phyloP scores from a whole-genome alignment of 1,140 invertebrate species.

The Fopius arisanus region DNA sequence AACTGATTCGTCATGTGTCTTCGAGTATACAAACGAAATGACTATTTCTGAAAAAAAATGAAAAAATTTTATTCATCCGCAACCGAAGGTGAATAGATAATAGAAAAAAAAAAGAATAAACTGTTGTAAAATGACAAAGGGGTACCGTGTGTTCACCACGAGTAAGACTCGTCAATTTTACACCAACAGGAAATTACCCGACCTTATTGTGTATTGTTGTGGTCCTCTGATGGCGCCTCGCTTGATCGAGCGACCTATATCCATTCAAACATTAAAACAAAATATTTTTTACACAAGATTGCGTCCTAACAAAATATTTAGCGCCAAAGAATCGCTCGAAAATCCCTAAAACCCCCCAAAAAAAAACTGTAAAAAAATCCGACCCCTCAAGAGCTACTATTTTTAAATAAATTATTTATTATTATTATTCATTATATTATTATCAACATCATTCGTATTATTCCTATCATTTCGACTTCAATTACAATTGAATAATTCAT shows the following conservation, averaged over 20 bases:
- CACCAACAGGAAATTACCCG: conserved; percentile 39
- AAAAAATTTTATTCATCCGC: background rate
- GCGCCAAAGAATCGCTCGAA: too few species aligned
- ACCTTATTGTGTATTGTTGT: conserved; percentile 40
- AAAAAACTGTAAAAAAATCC: too few species aligned
- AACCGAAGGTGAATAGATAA: background rate
- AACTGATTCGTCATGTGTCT: conserved; percentile 19
- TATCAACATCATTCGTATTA: too few species aligned
- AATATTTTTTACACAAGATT: background rate
- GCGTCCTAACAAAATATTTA: too few species aligned
- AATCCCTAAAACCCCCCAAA: too few species aligned
- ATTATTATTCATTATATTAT: too few species aligned
- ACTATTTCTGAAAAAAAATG: background rate
- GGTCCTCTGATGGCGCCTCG: conserved; percentile 28
- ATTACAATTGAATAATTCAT: too few species aligned
- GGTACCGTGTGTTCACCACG: background rate
- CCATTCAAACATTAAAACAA: background rate
- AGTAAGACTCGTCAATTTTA: conserved; percentile 24
- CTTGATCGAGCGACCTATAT: conserved; percentile 25
- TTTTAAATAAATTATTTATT: too few species aligned
- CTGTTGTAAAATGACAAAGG: conserved; percentile 19
- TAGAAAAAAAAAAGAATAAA: conserved; percentile 10
- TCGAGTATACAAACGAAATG: background rate
- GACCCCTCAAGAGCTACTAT: too few species aligned
- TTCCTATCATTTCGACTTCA: too few species aligned